These are phyloP conservation scores for Phengaris alcon DNA, from an alignment of 2,888 invertebrate genomes.

Conservation along the genomic window DNA sequence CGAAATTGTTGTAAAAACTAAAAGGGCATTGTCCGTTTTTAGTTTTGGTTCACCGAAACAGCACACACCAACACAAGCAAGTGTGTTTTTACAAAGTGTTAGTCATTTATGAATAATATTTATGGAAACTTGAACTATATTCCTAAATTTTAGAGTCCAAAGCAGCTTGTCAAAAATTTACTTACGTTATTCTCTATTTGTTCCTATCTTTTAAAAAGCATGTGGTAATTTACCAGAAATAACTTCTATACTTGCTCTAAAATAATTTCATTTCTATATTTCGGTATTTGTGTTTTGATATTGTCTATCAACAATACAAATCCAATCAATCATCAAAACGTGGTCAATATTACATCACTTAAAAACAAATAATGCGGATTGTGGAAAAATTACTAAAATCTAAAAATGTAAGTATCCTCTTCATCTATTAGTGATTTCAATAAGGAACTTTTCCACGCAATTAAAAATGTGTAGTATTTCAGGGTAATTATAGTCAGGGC, in stretches of 20 bases:
- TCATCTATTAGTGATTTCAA: background rate
- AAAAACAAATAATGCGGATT: background rate
- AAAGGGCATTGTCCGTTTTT: slow-evolving; percentile 74
- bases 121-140: background rate
- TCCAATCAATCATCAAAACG: too few relatives aligned
- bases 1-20: slow-evolving; percentile 38
- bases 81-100: slow-evolving; percentile 32
- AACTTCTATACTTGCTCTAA: slow-evolving; percentile 1
- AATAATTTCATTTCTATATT: background rate
- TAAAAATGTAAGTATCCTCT: too few relatives aligned
- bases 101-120: slow-evolving; percentile 31
- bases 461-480: background rate
- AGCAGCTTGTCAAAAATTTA: background rate
- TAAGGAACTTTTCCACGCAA: background rate
- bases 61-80: slow-evolving; percentile 45
- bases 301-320: too few relatives aligned
- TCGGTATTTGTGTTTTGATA: too few relatives aligned
- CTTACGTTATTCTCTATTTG: background rate
- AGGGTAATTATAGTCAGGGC: too few relatives aligned
- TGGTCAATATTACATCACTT: background rate
- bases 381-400: background rate
- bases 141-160: background rate
- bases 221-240: background rate
- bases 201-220: background rate
- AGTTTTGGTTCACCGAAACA: slow-evolving; percentile 64